These are phyloP conservation scores for Bombus huntii DNA, from an alignment of 1,140 invertebrate genomes.

Conservation along the genomic window DNA sequence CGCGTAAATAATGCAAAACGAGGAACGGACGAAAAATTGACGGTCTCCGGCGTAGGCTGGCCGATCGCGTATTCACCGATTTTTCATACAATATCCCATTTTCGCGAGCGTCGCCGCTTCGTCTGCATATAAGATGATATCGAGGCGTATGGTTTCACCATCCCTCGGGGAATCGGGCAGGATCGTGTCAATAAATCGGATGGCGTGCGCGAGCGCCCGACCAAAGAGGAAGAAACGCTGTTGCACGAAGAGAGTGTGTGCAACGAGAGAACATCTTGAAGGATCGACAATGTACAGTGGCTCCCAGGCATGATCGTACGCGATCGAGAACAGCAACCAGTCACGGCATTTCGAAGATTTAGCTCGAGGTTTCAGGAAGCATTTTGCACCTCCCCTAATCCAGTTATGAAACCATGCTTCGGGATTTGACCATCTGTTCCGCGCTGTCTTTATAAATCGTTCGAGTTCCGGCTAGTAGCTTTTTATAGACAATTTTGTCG, in stretches of 20 bases:
- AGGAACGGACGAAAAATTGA: constrained; percentile 36
- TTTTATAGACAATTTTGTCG: not conserved
- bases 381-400: constrained; percentile 38
- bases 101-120: constrained; percentile 3
- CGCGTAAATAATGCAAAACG: constrained; percentile 34
- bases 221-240: not conserved
- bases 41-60: not conserved
- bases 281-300: constrained; percentile 25
- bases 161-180: constrained; percentile 25
- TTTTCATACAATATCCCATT: constrained; percentile 40
- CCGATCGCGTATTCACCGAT: constrained; percentile 15
- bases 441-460: not conserved
- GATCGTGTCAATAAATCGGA: constrained; percentile 55
- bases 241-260: not conserved
- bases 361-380: constrained; percentile 22
- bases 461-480: not conserved
- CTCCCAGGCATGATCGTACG: constrained; percentile 37
- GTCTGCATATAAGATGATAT: constrained; percentile 50
- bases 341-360: constrained; percentile 50
- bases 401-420: constrained; percentile 12
- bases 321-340: constrained; percentile 30
- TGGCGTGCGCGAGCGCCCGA: constrained; percentile 36
- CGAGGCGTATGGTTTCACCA: constrained; percentile 44
- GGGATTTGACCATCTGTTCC: not conserved
- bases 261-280: constrained; percentile 16